These are phyloP conservation scores for Hucho hucho DNA, from an alignment of 2,113 vertebrate species.

Conservation along the genomic window DNA sequence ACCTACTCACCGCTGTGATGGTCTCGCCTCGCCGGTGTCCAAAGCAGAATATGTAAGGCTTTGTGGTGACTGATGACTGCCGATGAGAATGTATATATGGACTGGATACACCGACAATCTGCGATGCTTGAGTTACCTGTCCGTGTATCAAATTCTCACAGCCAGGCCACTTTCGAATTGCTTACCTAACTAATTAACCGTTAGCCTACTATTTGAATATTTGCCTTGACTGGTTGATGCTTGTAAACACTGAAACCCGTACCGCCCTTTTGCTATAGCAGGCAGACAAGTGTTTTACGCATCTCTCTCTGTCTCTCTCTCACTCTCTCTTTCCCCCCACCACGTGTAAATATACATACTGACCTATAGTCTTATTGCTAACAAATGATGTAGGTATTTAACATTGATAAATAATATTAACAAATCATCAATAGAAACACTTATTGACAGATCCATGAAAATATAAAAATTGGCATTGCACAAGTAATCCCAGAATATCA, in stretches of 20 bases:
- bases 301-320: conserved; percentile 15
- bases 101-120: conserved; percentile 74
- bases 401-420: too few species aligned
- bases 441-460: neutral
- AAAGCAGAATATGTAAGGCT: conserved; percentile 60
- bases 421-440: neutral
- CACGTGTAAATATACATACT: neutral
- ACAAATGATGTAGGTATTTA: too few species aligned
- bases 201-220: conserved; percentile 75
- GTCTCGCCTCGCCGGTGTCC: conserved; percentile 58
- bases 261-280: conserved; percentile 14
- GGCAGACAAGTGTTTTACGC: neutral
- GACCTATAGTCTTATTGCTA: too few species aligned
- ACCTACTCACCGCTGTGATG: conserved; percentile 63
- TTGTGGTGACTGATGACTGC: conserved; percentile 47
- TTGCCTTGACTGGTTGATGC: conserved; percentile 28
- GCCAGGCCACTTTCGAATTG: conserved; percentile 79
- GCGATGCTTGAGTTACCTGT: conserved; percentile 84
- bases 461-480: neutral
- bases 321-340: neutral
- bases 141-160: conserved; percentile 83
- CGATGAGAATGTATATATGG: conserved; percentile 82
- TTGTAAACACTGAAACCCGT: conserved; percentile 3
- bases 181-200: conserved; percentile 85
- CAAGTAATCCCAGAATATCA: neutral